These are phyloP conservation scores for Thereva unica DNA, from an alignment of 2,888 invertebrate genomes.

Conservation along the genomic window DNA sequence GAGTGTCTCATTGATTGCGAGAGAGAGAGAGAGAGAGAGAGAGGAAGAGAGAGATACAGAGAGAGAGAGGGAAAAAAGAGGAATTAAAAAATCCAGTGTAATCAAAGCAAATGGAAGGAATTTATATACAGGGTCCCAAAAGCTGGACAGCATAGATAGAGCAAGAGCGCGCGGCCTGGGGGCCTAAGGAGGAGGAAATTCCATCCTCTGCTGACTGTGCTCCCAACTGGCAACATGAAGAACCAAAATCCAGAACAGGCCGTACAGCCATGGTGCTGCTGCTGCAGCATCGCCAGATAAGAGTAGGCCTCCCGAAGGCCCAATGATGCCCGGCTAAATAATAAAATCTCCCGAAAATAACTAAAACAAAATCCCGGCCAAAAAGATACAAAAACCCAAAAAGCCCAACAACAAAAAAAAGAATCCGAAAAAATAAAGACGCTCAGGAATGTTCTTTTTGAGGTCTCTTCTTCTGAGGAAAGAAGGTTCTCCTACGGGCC, in stretches of 20 bases:
- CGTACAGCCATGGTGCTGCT: neutral
- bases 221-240: neutral
- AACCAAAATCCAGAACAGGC: neutral
- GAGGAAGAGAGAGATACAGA: neutral
- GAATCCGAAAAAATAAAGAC: slow-evolving; percentile 14
- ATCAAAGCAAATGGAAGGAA: slow-evolving; percentile 38
- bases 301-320: slow-evolving; percentile 23
- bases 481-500: neutral
- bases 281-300: neutral
- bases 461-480: slow-evolving; percentile 13
- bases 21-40: no score
- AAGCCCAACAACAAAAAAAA: slow-evolving; percentile 21
- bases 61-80: neutral
- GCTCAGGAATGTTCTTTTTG: slow-evolving; percentile 26
- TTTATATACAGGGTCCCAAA: slow-evolving; percentile 15
- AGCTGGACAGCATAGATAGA: slow-evolving; percentile 3
- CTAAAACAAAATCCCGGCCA: slow-evolving; percentile 1
- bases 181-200: slow-evolving; percentile 11
- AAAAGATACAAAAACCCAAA: slow-evolving; percentile 10
- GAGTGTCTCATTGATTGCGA: no score
- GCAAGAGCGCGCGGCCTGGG: neutral
- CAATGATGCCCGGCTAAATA: slow-evolving; percentile 27
- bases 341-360: slow-evolving; percentile 34
- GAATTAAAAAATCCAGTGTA: slow-evolving; percentile 23
- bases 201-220: slow-evolving; percentile 7